phyloP scores from a whole-genome alignment of 2,888 invertebrate genomes.

The Eledona agricola region DNA sequence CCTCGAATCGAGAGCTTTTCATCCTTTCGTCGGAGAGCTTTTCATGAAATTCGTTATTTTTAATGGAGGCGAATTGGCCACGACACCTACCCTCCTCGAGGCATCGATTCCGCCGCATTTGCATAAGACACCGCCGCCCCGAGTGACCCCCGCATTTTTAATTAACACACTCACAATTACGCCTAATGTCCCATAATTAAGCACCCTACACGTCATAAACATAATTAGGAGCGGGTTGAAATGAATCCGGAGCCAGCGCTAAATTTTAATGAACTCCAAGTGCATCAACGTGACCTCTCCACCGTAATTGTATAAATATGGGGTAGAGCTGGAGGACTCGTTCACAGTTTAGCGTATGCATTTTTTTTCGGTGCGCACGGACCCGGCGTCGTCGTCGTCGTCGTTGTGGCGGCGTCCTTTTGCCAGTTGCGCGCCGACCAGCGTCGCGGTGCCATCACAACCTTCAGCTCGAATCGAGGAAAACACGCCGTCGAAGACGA shows the following conservation, averaged over 20 bases:
- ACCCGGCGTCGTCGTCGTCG: conserved; percentile 16
- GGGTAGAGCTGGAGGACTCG: too few relatives aligned
- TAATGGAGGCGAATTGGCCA: conserved; percentile 2
- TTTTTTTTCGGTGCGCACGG: conserved; percentile 27
- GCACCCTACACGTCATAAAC: conserved; percentile 39
- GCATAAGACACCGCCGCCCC: too few relatives aligned
- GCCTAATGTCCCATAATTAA: neutral
- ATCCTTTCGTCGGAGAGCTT: too few relatives aligned
- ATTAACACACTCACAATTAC: too few relatives aligned
- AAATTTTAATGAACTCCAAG: conserved; percentile 56
- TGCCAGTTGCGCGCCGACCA: conserved; percentile 52
- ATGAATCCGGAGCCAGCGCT: conserved; percentile 50
- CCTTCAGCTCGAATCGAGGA: conserved; percentile 16
- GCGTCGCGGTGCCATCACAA: conserved; percentile 47
- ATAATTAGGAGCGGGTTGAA: conserved; percentile 43
- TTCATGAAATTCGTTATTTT: conserved; percentile 1
- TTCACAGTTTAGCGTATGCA: neutral
- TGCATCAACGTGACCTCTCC: too few relatives aligned
- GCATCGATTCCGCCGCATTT: too few relatives aligned
- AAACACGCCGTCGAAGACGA: conserved; percentile 1
- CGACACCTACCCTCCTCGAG: too few relatives aligned
- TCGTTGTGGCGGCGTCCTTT: conserved; percentile 28
- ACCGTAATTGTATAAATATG: too few relatives aligned
- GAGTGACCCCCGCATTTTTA: too few relatives aligned
- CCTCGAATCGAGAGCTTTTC: neutral